Conservation (phyloP, 37 sponge, comb jelly and placozoan genomes). For the Axinella damicornis region DNA sequence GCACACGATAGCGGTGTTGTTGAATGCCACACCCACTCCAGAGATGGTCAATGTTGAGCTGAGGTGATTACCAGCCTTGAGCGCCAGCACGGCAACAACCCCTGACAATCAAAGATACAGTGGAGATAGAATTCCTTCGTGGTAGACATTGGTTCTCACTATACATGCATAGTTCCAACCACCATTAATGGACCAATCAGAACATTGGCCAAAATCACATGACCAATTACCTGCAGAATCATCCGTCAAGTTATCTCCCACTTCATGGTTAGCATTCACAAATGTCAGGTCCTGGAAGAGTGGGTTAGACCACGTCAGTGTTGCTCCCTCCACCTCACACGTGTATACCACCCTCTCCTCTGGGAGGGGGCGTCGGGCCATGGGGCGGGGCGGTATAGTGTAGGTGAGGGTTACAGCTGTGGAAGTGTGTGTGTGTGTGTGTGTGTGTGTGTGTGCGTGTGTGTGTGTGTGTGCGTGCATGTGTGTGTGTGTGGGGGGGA, state of each 20-base stretch:
- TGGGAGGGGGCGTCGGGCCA: conserved; percentile 37
- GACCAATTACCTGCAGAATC: background rate
- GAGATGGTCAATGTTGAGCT: conserved; percentile 24
- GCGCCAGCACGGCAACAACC: background rate
- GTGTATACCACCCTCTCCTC: conserved; percentile 49
- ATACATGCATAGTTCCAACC: no score
- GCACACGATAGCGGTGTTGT: conserved; percentile 16
- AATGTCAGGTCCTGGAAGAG: background rate
- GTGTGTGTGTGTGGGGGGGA: no score
- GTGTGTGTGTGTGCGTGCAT: no score
- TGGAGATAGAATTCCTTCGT: no score
- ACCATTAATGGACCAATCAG: no score
- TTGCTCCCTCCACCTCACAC: conserved; percentile 7
- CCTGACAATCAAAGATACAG: background rate
- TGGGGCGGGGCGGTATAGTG: conserved; percentile 2
- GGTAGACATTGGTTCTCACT: no score
- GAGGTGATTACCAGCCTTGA: background rate
- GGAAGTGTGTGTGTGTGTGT: background rate
- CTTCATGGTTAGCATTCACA: background rate
- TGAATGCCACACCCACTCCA: background rate
- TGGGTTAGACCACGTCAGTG: conserved; percentile 8
- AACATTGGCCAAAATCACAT: no score
- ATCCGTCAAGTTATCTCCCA: background rate
- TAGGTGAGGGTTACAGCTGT: conserved; percentile 16
- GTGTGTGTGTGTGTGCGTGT: no score